A percentile compares a stretch with the other conserved stretches of the same genome.
Conservation (phyloP, 1,140 invertebrate species). For the Rhopalosiphum maidis region DNA sequence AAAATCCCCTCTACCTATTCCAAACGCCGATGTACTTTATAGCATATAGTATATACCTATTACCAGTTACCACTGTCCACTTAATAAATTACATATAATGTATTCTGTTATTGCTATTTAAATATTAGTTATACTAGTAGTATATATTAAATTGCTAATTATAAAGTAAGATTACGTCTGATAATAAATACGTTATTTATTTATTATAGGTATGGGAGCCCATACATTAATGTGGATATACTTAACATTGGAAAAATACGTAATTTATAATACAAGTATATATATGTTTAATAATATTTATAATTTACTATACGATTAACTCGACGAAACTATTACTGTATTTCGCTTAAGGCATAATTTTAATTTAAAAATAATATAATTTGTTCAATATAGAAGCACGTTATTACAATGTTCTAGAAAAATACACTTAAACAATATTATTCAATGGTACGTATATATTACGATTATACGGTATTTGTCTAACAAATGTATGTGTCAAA, state of each 20-base stretch:
- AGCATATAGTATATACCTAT: neutral
- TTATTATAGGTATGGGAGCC: neutral
- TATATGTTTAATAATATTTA: too few species aligned
- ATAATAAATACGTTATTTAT: neutral
- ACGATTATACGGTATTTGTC: too few species aligned
- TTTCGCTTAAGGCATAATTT: neutral
- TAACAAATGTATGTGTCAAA: too few species aligned
- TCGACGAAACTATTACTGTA: neutral
- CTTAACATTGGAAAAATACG: neutral
- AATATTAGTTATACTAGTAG: neutral
- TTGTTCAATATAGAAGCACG: neutral
- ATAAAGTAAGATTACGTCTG: neutral
- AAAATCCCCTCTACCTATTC: conserved; percentile 18
- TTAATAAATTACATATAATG: neutral
- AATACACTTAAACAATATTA: neutral
- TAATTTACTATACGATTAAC: neutral
- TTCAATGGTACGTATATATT: too few species aligned
- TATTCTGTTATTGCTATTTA: neutral
- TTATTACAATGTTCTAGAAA: neutral
- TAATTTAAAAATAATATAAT: neutral
- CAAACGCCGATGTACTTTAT: neutral
- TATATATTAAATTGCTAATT: neutral
- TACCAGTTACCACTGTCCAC: neutral
- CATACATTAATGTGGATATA: neutral
- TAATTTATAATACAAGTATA: too few species aligned